Conservation (phyloP, 1,140 invertebrate genomes). For the Macrocentrus cingulum region DNA sequence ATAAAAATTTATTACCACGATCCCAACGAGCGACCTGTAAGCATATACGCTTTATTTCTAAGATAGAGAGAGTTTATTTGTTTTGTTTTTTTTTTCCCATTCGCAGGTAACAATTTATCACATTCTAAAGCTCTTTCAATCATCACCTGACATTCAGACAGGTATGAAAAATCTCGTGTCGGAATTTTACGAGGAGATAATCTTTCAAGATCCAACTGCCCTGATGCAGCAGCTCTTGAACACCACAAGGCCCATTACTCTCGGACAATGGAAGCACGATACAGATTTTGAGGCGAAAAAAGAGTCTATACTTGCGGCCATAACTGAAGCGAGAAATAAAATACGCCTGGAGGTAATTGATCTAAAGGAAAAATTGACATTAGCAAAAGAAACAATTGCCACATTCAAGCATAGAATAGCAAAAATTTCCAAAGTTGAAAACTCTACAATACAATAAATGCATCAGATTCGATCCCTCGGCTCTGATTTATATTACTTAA, state of each 20-base stretch:
- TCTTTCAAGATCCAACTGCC: slow-evolving; percentile 94
- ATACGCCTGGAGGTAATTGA: slow-evolving; percentile 82
- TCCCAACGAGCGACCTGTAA: slow-evolving; percentile 91
- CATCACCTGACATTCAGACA: slow-evolving; percentile 66
- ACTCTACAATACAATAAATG: slow-evolving; percentile 36
- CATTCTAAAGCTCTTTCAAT: slow-evolving; percentile 93
- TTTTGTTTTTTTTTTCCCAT: not conserved
- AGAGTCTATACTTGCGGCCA: slow-evolving; percentile 75
- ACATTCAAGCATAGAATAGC: slow-evolving; percentile 87
- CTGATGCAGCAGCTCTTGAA: slow-evolving; percentile 89
- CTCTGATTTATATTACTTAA: no score
- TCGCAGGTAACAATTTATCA: slow-evolving; percentile 93
- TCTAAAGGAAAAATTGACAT: slow-evolving; percentile 84
- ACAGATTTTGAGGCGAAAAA: no score
- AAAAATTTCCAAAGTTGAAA: slow-evolving; percentile 60
- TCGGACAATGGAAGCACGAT: slow-evolving; percentile 74
- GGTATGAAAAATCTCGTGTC: slow-evolving; percentile 84
- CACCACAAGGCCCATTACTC: slow-evolving; percentile 72
- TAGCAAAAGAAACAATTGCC: slow-evolving; percentile 86
- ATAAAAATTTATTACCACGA: slow-evolving; percentile 99
- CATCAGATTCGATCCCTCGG: no score
- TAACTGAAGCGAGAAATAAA: slow-evolving; percentile 80
- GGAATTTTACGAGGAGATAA: slow-evolving; percentile 96
- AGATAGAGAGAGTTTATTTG: not conserved
- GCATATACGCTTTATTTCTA: slow-evolving; percentile 29